phyloP scores from a whole-genome alignment of 2,888 invertebrate genomes.

The Nomada fucata region DNA sequence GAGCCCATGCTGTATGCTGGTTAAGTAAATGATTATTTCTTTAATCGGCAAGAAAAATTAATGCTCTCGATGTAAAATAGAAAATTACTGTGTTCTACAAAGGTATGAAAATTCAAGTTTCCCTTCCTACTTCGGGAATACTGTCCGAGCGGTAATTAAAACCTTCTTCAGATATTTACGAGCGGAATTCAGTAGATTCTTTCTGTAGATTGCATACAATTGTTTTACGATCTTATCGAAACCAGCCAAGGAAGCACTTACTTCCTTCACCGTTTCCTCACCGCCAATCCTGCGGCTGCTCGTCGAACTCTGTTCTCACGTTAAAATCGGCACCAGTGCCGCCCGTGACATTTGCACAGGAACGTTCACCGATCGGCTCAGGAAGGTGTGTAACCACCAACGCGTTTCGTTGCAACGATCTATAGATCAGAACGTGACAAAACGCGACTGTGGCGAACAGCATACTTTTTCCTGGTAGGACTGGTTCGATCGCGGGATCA shows the following conservation, averaged over 20 bases:
- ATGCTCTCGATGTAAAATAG: neutral
- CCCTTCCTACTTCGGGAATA: no score
- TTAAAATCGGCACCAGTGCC: constrained; percentile 30
- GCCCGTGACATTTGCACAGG: constrained; percentile 64
- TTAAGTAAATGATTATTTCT: neutral
- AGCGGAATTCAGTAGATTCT: neutral
- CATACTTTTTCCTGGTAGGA: neutral
- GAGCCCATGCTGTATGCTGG: constrained; percentile 89
- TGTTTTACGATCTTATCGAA: neutral
- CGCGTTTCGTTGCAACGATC: constrained; percentile 24
- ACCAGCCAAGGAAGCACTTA: constrained; percentile 14
- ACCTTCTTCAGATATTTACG: no score
- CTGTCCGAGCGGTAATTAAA: no score
- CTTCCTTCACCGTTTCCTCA: constrained; percentile 46
- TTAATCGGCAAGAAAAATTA: neutral
- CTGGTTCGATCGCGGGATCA: neutral
- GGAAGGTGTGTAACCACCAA: constrained; percentile 11
- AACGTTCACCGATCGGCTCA: constrained; percentile 51
- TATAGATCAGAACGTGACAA: constrained; percentile 27
- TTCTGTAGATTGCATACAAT: neutral
- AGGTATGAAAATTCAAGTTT: no score
- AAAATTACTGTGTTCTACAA: neutral
- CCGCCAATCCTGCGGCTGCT: constrained; percentile 20
- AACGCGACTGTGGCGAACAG: constrained; percentile 7
- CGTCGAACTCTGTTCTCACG: constrained; percentile 29